Evolutionary conservation across 2,113 vertebrate species (phyloP).

Genomic region (Azemiops feae): DNA sequence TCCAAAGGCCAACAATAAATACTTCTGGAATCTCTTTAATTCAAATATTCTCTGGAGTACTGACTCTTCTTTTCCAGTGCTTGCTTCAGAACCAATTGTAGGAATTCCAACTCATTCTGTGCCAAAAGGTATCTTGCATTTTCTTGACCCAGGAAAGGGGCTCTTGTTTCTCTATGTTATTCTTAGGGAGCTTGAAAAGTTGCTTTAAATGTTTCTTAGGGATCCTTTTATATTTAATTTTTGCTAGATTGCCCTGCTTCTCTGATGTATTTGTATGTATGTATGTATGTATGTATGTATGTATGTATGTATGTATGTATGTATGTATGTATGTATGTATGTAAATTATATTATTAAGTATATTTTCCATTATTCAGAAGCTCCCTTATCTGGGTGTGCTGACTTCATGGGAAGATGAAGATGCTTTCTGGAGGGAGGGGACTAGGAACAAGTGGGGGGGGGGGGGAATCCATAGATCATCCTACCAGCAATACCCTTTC

Average conservation of each 20-base stretch:
- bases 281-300: too few relatives aligned
- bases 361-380: not conserved
- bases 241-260: not conserved
- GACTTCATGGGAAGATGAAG: not conserved
- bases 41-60: not conserved
- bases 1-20: not conserved
- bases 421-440: not conserved
- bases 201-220: not conserved
- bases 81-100: not conserved
- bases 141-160: not conserved
- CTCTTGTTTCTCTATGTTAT: not conserved
- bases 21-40: not conserved
- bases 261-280: too few relatives aligned
- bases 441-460: not conserved
- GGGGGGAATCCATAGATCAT: too few relatives aligned
- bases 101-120: not conserved
- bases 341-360: not conserved
- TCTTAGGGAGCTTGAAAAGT: not conserved
- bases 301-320: too few relatives aligned
- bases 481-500: not conserved
- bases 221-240: not conserved
- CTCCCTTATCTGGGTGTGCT: not conserved
- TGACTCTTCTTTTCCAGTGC: not conserved
- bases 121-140: not conserved
- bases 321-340: too few relatives aligned